A percentile compares a stretch with the other conserved stretches of the same genome.
phyloP scores from a whole-genome alignment of 2,113 vertebrate genomes.

The Monarcha castaneiventris region DNA sequence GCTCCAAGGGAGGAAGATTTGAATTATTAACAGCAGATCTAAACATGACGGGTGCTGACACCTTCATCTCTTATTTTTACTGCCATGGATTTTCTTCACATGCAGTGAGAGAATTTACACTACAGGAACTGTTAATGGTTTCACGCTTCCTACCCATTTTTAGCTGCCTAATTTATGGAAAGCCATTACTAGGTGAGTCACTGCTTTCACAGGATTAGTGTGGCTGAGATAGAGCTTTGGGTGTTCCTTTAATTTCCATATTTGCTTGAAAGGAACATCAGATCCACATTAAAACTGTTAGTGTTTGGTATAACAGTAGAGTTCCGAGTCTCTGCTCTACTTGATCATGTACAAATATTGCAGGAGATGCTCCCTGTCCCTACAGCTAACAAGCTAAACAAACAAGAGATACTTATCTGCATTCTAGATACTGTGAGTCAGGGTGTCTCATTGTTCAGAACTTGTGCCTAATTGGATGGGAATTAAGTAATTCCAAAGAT shows the following conservation, averaged over 20 bases:
- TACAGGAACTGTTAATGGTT: slow-evolving; percentile 45
- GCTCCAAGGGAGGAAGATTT: background rate
- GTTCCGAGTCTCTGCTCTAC: background rate
- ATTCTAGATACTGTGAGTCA: background rate
- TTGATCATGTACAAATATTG: background rate
- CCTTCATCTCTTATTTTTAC: slow-evolving; percentile 38
- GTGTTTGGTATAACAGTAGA: background rate
- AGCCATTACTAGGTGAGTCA: slow-evolving; percentile 53
- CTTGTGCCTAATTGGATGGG: background rate
- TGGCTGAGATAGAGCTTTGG: slow-evolving; percentile 3
- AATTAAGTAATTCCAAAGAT: background rate
- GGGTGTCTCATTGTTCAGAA: background rate
- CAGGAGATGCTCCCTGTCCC: background rate
- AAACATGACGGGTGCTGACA: slow-evolving; percentile 7
- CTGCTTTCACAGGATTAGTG: slow-evolving; percentile 51
- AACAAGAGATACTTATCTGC: background rate
- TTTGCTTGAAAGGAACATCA: slow-evolving; percentile 43
- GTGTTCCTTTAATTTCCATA: slow-evolving; percentile 18
- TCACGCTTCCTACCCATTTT: slow-evolving; percentile 51
- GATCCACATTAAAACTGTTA: background rate
- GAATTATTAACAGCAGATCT: slow-evolving; percentile 28
- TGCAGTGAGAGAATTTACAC: slow-evolving; percentile 53
- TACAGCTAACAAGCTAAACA: background rate
- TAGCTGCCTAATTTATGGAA: slow-evolving; percentile 58
- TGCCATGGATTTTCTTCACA: slow-evolving; percentile 42